Conservation (phyloP, 2,888 invertebrate species). For the Rhagonycha fulva region DNA sequence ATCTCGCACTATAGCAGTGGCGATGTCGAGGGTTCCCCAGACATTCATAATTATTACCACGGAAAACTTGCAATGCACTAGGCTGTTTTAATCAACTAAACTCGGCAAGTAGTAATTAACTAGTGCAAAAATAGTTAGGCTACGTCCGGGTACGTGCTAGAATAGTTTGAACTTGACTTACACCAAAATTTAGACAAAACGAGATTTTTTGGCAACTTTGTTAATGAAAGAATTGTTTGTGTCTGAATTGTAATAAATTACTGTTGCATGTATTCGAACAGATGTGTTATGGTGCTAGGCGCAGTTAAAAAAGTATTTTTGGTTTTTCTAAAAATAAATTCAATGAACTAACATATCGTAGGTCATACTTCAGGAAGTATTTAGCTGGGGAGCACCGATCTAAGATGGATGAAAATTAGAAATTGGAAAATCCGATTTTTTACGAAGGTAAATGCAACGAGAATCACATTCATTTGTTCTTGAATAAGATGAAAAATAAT, state of each 20-base stretch:
- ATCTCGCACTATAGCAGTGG: slow-evolving; percentile 72
- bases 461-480: no score
- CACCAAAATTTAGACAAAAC: not conserved
- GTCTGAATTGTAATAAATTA: not conserved
- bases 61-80: not conserved
- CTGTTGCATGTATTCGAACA: not conserved
- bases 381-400: not conserved
- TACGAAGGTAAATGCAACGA: no score
- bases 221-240: not conserved
- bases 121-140: slow-evolving; percentile 32
- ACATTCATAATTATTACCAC: slow-evolving; percentile 64
- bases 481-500: no score
- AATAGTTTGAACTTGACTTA: slow-evolving; percentile 22
- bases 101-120: not conserved
- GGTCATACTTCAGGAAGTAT: not conserved
- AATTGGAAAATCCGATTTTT: no score
- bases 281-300: not conserved
- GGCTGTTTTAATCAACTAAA: not conserved
- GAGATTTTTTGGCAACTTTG: not conserved
- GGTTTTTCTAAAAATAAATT: not conserved
- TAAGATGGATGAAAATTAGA: not conserved
- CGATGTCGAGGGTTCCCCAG: slow-evolving; percentile 66
- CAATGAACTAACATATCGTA: not conserved
- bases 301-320: not conserved
- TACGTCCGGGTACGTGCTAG: slow-evolving; percentile 34